Base-by-base conservation (phyloP, 1,140 invertebrate species). In the Panagrolaimus sp. region DNA sequence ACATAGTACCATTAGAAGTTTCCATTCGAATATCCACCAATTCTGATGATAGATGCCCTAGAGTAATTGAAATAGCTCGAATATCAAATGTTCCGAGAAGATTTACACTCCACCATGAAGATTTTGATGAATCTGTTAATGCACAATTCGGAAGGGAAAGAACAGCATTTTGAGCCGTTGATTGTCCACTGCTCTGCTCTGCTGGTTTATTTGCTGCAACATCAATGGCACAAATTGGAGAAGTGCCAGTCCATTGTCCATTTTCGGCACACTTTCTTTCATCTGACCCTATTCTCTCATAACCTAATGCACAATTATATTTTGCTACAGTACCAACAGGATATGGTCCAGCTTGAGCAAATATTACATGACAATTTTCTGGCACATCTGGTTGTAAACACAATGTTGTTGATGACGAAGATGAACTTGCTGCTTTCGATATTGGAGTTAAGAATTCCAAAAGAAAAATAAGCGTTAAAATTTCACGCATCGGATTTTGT, bases 331-430 rank as follows among this genome's bases (percentile, higher is more conserved):
- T 42, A n/a, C 62, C 62, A 20, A 16, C 27, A 11, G 11, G 27
- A 43, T 42, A 63, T 9, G 62, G 62, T 9, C 11, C 11, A 1
- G 27, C 13, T 13, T 31, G 42, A 9, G 62, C 27, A 16, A 63
- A 43, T 31, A 43, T 63, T 31, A 63, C 27, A 42, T 63, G 62
- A 16, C 62, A 16, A 63, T 63, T 63, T 9, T 63, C 62, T 20
- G 62, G 62, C 1, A 63, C 38, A 63, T 63, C 62, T 25, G 62
- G 62, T 43, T 63, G 62, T 11, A 42, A 38, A n/a, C 62, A 63
- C 1, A 63, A n/a, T 14, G 46, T n/a, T 14, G 13, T 14, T n/a
- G 16, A 5, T 14, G 46, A 47, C 4, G 46, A 47, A 47, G 16
- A n/a, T 47, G 16, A 9, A 38, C 7, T 38, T 38, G 31, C 31